Evolutionary conservation across 2,888 invertebrate genomes (phyloP).

Genomic region (Diabrotica balteata): DNA sequence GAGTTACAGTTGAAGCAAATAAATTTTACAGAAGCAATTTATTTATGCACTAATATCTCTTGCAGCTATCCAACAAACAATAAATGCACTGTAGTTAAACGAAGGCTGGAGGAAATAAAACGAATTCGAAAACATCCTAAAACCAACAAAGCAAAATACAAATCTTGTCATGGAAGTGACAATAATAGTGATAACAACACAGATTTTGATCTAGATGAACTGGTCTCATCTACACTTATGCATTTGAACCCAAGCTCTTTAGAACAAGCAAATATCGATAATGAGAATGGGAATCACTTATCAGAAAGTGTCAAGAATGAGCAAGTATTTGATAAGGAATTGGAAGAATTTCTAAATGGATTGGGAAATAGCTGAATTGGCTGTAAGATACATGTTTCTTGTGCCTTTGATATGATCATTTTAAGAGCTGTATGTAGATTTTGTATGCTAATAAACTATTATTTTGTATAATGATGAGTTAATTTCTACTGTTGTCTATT

Average conservation of each 20-base stretch:
- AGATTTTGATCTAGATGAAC: conserved; percentile 15
- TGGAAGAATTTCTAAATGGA: conserved; percentile 13
- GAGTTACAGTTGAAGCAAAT: conserved; percentile 41
- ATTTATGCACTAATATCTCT: conserved; percentile 41
- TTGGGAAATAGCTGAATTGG: conserved; percentile 6
- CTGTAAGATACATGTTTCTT: too few relatives aligned
- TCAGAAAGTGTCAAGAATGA: background rate
- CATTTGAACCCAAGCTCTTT: conserved; percentile 10
- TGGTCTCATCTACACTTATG: conserved; percentile 10
- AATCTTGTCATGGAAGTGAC: conserved; percentile 1
- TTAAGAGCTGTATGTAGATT: too few relatives aligned
- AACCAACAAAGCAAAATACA: background rate
- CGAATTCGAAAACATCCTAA: conserved; percentile 13
- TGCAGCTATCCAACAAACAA: conserved; percentile 43
- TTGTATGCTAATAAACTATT: too few relatives aligned
- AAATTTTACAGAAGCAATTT: conserved; percentile 40
- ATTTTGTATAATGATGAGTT: too few relatives aligned
- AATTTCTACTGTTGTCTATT: too few relatives aligned
- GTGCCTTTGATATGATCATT: too few relatives aligned
- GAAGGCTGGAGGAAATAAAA: conserved; percentile 38
- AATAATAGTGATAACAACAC: background rate
- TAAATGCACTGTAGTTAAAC: conserved; percentile 38
- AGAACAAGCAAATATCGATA: background rate
- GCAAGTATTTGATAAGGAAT: background rate
- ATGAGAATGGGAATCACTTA: background rate